Evolutionary conservation across 2,888 invertebrate species (phyloP).

Genomic region (Sarcophaga caerulescens): DNA sequence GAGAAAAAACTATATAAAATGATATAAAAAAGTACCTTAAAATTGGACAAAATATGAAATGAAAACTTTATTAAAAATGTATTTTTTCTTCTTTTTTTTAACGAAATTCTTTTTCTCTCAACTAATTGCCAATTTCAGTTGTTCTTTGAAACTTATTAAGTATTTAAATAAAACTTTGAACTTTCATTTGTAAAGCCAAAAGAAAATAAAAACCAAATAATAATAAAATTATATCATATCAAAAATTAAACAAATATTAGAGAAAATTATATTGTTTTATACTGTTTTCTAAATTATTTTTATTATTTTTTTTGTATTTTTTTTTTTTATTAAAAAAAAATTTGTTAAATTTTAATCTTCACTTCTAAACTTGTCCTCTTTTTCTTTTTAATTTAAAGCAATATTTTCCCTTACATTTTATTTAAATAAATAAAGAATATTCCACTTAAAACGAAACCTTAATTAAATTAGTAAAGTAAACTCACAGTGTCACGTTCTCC

Average conservation of each 20-base stretch:
- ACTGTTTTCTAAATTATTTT: not conserved
- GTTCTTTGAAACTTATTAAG: conserved; percentile 17
- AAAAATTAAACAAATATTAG: conserved; percentile 35
- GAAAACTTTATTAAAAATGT: conserved; percentile 11
- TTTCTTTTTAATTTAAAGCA: no score
- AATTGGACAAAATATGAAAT: conserved; percentile 63
- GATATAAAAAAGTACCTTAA: conserved; percentile 65
- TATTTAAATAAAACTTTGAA: not conserved
- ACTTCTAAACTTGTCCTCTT: no score
- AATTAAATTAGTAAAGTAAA: no score
- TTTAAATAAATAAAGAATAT: no score
- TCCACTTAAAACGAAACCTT: no score
- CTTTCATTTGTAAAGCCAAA: conserved; percentile 41
- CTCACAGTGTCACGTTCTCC: no score
- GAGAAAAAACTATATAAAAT: conserved; percentile 62
- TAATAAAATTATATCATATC: conserved; percentile 61
- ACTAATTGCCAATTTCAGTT: conserved; percentile 58
- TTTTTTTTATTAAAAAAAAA: no score
- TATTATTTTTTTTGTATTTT: not conserved
- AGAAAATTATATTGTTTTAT: not conserved
- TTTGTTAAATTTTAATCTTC: no score
- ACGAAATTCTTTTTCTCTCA: conserved; percentile 9
- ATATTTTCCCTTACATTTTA: no score
- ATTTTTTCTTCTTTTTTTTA: not conserved
- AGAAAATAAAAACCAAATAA: not conserved